Evolutionary conservation across 2,888 invertebrate species (phyloP).

Genomic region (Saturnia pavonia): DNA sequence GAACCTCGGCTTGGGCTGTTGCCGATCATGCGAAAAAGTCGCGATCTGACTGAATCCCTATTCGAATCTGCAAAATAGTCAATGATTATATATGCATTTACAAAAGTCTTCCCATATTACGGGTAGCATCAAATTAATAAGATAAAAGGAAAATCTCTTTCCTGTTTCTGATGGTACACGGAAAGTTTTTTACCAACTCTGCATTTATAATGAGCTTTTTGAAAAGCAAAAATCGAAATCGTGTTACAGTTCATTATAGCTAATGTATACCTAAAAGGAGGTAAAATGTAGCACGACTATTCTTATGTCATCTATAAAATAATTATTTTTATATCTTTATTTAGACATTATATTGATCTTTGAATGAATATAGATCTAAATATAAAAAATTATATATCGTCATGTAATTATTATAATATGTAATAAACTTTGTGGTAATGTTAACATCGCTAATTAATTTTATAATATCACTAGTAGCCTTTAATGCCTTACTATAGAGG

Average conservation of each 20-base stretch:
- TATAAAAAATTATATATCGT: too few species aligned
- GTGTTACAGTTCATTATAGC: background rate
- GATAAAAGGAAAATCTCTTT: background rate
- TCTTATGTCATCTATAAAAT: background rate
- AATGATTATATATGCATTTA: background rate
- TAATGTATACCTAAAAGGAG: background rate
- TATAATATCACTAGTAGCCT: too few species aligned
- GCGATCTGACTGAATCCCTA: too few species aligned
- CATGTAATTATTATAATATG: too few species aligned
- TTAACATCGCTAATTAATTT: too few species aligned
- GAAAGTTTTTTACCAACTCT: background rate
- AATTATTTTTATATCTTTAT: background rate
- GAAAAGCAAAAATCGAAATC: background rate
- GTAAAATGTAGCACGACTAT: background rate
- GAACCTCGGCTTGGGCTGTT: too few species aligned
- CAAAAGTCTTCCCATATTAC: background rate
- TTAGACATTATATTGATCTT: too few species aligned
- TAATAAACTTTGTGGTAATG: too few species aligned
- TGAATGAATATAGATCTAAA: too few species aligned
- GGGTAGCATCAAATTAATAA: background rate
- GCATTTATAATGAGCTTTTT: constrained; percentile 2
- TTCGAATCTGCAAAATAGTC: too few species aligned
- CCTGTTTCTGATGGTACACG: background rate
- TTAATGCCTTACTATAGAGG: too few species aligned
- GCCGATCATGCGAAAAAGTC: too few species aligned